phyloP scores from a whole-genome alignment of 1,140 invertebrate species.

The Armadillidium nasatum region DNA sequence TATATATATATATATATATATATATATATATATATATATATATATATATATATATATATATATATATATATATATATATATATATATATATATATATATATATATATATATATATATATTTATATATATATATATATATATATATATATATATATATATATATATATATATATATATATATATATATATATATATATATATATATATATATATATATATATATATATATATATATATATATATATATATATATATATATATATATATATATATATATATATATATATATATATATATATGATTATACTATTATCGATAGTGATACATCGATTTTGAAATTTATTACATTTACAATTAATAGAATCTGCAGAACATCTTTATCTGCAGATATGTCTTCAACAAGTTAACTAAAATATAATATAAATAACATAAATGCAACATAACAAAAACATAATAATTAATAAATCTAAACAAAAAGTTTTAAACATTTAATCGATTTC shows the following conservation, averaged over 20 bases:
- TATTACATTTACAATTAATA: too few relatives aligned
- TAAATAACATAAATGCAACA: too few relatives aligned
- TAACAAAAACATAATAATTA: too few relatives aligned
- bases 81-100: slow-evolving; percentile 6
- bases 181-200: slow-evolving; percentile 19
- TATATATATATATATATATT: slow-evolving; percentile 13
- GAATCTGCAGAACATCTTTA: too few relatives aligned
- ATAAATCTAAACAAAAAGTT: too few relatives aligned
- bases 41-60: not conserved
- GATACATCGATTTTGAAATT: too few relatives aligned
- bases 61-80: not conserved
- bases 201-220: not conserved
- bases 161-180: not conserved
- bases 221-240: slow-evolving; percentile 30
- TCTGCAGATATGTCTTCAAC: too few relatives aligned
- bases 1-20: too few relatives aligned
- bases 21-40: too few relatives aligned
- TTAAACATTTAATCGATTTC: too few relatives aligned
- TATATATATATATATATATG: not conserved
- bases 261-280: not conserved
- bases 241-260: slow-evolving; percentile 20
- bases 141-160: slow-evolving; percentile 3
- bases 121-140: slow-evolving; percentile 4
- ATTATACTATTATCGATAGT: too few relatives aligned
- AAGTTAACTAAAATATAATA: too few relatives aligned